Conservation (phyloP, 2,888 invertebrate species). For the Lucinisca nassula region DNA sequence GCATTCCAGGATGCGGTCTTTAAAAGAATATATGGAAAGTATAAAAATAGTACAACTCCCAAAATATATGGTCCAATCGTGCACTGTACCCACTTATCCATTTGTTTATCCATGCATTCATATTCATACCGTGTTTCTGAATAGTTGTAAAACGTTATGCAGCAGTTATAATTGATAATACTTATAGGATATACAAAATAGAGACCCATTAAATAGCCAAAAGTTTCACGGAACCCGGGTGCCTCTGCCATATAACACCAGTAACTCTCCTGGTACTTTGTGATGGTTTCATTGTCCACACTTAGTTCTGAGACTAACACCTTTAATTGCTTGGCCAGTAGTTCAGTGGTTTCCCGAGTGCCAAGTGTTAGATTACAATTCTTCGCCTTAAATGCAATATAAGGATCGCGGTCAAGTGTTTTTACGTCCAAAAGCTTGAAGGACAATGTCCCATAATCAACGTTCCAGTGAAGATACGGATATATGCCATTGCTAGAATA, state of each 20-base stretch:
- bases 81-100: background rate
- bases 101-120: background rate
- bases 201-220: background rate
- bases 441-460: background rate
- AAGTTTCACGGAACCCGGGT: background rate
- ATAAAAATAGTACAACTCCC: background rate
- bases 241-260: constrained; percentile 6
- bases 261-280: constrained; percentile 10
- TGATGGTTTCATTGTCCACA: background rate
- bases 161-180: constrained; percentile 7
- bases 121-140: background rate
- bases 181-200: background rate
- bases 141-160: background rate
- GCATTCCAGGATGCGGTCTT: background rate
- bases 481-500: background rate
- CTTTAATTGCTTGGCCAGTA: background rate
- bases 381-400: background rate
- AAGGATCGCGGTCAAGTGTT: background rate
- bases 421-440: background rate
- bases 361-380: background rate
- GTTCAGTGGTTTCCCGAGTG: background rate
- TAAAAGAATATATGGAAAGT: background rate
- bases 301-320: background rate
- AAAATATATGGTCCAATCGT: background rate
- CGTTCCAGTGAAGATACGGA: constrained; percentile 14